These are phyloP conservation scores for Centrocercus urophasianus DNA, from an alignment of 2,113 vertebrate species.

Conservation along the genomic window DNA sequence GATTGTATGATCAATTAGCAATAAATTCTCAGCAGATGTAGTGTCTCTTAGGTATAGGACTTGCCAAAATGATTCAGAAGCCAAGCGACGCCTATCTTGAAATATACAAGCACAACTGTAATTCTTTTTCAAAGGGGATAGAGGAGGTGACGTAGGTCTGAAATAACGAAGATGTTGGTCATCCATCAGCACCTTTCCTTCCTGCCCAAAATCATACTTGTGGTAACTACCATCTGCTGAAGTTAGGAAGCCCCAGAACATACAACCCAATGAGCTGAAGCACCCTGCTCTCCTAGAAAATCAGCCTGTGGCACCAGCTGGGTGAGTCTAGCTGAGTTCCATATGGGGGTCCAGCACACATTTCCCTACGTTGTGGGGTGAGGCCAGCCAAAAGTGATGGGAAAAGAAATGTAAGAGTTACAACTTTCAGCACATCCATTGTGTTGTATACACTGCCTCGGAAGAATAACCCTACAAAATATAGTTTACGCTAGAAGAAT, in stretches of 20 bases:
- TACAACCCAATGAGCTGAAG: not conserved
- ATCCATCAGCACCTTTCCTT: not conserved
- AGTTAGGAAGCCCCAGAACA: not conserved
- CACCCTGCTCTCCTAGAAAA: not conserved
- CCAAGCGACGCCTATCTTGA: not conserved
- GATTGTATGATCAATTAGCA: not conserved
- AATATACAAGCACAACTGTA: not conserved
- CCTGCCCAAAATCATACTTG: not conserved
- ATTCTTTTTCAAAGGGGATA: not conserved
- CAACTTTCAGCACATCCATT: not conserved
- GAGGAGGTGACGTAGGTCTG: not conserved
- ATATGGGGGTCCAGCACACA: not conserved
- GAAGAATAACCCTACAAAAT: slow-evolving; percentile 4
- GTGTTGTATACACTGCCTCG: not conserved
- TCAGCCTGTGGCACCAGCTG: not conserved
- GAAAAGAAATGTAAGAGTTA: not conserved
- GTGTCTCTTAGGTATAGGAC: not conserved
- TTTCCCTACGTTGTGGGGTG: not conserved
- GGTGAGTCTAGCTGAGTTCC: not conserved
- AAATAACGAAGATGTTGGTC: not conserved
- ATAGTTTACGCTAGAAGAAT: not conserved
- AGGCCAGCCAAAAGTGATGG: not conserved
- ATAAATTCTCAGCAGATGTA: not conserved
- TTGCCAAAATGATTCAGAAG: slow-evolving; percentile 14
- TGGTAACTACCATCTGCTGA: not conserved